Evolutionary conservation across 2,888 invertebrate genomes (phyloP), one percentile per base, ranked within the genome.

Genomic region (Graphium colonna): DNA sequence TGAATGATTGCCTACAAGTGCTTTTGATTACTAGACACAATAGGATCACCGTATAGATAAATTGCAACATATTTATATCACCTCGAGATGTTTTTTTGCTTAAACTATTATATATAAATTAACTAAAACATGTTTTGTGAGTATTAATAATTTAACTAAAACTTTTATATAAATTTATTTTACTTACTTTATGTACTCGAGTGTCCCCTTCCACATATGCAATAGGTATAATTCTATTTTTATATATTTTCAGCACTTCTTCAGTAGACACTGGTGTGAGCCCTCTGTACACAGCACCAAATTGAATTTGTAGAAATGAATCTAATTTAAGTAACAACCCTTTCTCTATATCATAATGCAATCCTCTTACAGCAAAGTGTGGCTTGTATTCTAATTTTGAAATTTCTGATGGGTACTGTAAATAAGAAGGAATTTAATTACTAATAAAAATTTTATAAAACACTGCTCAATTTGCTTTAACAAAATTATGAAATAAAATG

Each of bases 311-410:
- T 63, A 98, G 92, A 80, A 98, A 99, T 1, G 97, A 97, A 84
- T 99, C 98, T 65, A 99, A 91, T 80, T 99, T 99, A 65, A 99
- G 90, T 17, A 99, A 90, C 10, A 98, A 87, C 1, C 98, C 98
- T 84, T 97, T 97, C 80, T 97, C 95, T 71, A 98, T 96, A 77
- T 99, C 99, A 90, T 98, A 99, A 84, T 99, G 99, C n/a, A 99
- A 91, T 31, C 99, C 99, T 59, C 99, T 92, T 0, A 98, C 96
- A 12, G 98, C 97, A 91, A 98, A 99, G 60, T 95, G 93, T n/a
- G 97, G 96, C 72, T 95, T 94, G 78, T 98, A 99, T 65, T 96
- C 93, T 50, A 98, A 85, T 54, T 93, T 90, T 44, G 91, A 82
- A 64, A 99, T 95, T 65, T 93, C 96, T 69, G 93, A 91, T 2